Evolutionary conservation across 2,888 invertebrate species (phyloP).

Genomic region (Digitonthophagus gazella): DNA sequence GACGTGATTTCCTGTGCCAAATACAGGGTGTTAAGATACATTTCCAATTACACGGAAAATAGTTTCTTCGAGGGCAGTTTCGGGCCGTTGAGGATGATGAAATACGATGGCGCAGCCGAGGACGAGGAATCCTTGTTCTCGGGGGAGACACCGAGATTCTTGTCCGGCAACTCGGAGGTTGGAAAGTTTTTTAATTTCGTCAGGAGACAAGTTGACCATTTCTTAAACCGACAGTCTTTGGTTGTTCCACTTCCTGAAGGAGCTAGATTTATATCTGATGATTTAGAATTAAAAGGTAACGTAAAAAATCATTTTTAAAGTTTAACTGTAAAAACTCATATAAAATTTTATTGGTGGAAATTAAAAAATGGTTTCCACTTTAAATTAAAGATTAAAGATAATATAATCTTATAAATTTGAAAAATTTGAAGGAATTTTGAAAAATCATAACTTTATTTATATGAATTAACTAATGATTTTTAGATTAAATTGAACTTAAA

Average conservation of each 20-base stretch:
- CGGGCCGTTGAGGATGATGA: conserved; percentile 38
- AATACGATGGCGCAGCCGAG: conserved; percentile 31
- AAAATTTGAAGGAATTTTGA: no score
- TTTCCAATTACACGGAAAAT: conserved; percentile 36
- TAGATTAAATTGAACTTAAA: no score
- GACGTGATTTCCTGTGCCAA: conserved; percentile 41
- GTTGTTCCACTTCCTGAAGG: conserved; percentile 41
- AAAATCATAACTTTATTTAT: no score
- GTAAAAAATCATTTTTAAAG: conserved; percentile 17
- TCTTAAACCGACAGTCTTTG: conserved; percentile 41
- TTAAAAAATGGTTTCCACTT: no score
- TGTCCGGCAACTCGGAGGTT: conserved; percentile 38
- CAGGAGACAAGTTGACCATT: conserved; percentile 38
- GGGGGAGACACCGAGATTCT: conserved; percentile 31
- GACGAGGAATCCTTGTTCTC: conserved; percentile 28
- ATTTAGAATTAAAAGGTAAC: conserved; percentile 24
- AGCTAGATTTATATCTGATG: conserved; percentile 34
- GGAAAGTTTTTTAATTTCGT: conserved; percentile 43
- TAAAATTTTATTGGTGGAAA: neutral
- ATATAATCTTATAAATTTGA: no score
- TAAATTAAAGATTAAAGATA: no score
- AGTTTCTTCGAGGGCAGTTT: conserved; percentile 28
- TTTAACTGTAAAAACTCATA: neutral
- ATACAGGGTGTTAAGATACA: conserved; percentile 39
- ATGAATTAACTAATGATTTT: no score